Base-by-base conservation (phyloP, 2,888 invertebrate genomes). In the Caenorhabditis parvicauda region DNA sequence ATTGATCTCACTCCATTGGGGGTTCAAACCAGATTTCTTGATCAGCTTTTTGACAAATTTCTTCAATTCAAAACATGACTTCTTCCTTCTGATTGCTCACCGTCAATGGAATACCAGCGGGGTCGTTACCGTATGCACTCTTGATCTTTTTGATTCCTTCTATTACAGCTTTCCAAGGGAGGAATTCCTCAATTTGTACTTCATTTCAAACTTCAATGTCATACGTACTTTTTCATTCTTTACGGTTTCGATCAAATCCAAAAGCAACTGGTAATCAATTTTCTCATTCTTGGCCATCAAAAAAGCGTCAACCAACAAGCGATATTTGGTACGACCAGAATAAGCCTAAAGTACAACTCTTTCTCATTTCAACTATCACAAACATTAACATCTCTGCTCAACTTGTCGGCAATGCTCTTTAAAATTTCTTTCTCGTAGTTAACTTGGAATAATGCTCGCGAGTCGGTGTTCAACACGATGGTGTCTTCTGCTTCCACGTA, bases 381-480 rank as follows among this genome's bases (percentile, higher is more conserved):
- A n/a, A n/a, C n/a, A n/a, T n/a, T n/a, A n/a, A n/a, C n/a, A n/a
- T n/a, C n/a, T n/a, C n/a, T n/a, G n/a, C n/a, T n/a, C n/a, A n/a
- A n/a, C n/a, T n/a, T n/a, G n/a, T 90, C 0, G 89, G 89, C 87
- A 38, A 79, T 78, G 41, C 56, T 49, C 37, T 70, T 64, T 71
- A 74, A 70, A 38, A 66, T 56, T 5, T 64, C 54, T 21, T 54
- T 54, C 17, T 72, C 60, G 53, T 81, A 81, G 39, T 76, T 76
- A n/a, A 72, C 70, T 28, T 81, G 58, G 56, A 79, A 80, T 50
- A 76, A 77, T 17, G 81, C 78, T 12, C 59, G 37, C 3, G 74
- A 75, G 21, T 76, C 74, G 1, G 67, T 56, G 51, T 80, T 80
- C 21, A 81, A 12, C 19, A 81, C 56, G 9, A 79, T 42, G 17